These are phyloP conservation scores for Gari tellinella DNA, from an alignment of 2,888 invertebrate species.

Conservation along the genomic window DNA sequence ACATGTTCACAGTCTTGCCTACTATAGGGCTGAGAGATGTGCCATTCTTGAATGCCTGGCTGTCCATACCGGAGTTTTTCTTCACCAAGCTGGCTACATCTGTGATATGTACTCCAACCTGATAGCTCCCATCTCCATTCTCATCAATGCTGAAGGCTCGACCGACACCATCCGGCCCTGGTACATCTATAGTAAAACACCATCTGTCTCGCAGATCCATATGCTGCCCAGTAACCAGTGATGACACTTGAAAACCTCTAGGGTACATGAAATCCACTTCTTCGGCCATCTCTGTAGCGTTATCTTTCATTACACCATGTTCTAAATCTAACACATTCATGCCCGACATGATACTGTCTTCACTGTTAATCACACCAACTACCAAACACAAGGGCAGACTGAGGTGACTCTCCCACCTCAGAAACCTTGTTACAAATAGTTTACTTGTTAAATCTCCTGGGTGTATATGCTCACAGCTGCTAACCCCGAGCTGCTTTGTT, in stretches of 20 bases:
- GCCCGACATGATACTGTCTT: constrained; percentile 61
- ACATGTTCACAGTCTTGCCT: constrained; percentile 67
- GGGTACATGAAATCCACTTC: constrained; percentile 66
- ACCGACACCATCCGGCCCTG: constrained; percentile 56
- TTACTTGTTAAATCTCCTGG: constrained; percentile 61
- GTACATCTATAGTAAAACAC: constrained; percentile 71
- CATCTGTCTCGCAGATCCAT: constrained; percentile 64
- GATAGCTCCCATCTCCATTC: constrained; percentile 64
- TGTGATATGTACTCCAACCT: constrained; percentile 77
- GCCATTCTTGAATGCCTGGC: constrained; percentile 66
- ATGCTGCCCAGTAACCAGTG: constrained; percentile 52
- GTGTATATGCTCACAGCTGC: constrained; percentile 73
- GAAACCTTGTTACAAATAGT: constrained; percentile 78
- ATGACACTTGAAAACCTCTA: constrained; percentile 55
- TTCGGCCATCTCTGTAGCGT: constrained; percentile 53
- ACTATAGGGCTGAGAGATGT: constrained; percentile 68
- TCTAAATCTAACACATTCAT: constrained; percentile 75
- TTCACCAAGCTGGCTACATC: constrained; percentile 76
- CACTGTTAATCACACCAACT: constrained; percentile 74
- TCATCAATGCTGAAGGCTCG: constrained; percentile 76
- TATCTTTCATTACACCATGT: constrained; percentile 66
- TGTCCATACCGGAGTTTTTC: constrained; percentile 71
- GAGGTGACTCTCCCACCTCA: constrained; percentile 76
- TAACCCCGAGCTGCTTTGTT: constrained; percentile 66
- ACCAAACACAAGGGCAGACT: constrained; percentile 78